Conservation (phyloP, 2,888 invertebrate species). For the Liodrosophila aerea region DNA sequence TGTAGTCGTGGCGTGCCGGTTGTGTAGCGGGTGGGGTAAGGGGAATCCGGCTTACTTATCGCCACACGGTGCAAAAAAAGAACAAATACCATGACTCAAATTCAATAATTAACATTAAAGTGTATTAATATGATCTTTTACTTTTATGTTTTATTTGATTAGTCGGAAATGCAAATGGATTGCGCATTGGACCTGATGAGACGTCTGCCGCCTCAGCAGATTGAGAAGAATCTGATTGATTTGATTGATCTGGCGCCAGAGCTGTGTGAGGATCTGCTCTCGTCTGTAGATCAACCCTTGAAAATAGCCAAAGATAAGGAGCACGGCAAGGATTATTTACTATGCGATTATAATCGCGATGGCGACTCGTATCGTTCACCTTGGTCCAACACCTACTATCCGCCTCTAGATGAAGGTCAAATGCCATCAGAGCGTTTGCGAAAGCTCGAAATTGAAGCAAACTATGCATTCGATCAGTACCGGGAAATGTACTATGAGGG, state of each 20-base stretch:
- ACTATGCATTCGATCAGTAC: conserved; percentile 99
- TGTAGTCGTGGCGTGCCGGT: conserved; percentile 53
- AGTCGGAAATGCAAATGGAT: conserved; percentile 93
- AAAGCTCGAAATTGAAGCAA: conserved; percentile 98
- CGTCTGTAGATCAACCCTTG: conserved; percentile 98
- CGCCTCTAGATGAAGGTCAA: conserved; percentile 98
- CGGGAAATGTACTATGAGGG: conserved; percentile 99
- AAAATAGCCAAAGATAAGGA: conserved; percentile 98
- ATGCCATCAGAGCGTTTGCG: conserved; percentile 98
- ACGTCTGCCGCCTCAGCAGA: conserved; percentile 98
- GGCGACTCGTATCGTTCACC: conserved; percentile 99
- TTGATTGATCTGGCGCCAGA: conserved; percentile 97
- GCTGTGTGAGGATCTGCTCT: conserved; percentile 97
- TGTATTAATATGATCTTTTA: background rate
- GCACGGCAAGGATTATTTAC: conserved; percentile 97
- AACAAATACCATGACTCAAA: conserved; percentile 41
- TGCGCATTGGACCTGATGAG: conserved; percentile 99
- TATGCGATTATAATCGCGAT: conserved; percentile 99
- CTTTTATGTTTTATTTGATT: background rate
- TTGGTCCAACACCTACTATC: conserved; percentile 99
- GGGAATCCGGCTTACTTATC: conserved; percentile 34
- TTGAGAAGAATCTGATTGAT: conserved; percentile 98
- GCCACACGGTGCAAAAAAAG: background rate
- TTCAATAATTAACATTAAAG: too few relatives aligned
- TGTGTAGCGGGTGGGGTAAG: background rate